Percentiles rank a stretch among this genome's conserved stretches.
phyloP scores from a whole-genome alignment of 2,113 vertebrate species.

The Echinops telfairi region DNA sequence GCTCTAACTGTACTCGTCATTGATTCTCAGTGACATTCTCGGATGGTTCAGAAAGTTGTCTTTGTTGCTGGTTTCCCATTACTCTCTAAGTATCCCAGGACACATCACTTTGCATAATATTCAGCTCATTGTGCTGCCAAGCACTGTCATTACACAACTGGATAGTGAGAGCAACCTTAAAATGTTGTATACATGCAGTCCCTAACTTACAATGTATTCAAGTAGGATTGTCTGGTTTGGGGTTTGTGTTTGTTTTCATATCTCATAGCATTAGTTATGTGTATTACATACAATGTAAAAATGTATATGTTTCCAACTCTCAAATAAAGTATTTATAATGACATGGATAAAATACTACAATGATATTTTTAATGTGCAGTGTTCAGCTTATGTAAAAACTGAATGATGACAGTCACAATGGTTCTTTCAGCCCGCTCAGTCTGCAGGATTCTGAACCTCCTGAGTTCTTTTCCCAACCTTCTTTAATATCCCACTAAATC shows the following conservation, averaged over 20 bases:
- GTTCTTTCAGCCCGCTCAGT: background rate
- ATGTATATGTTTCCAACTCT: background rate
- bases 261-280: background rate
- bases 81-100: background rate
- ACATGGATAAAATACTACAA: background rate
- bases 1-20: background rate
- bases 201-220: background rate
- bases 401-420: background rate
- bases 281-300: background rate
- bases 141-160: background rate
- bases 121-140: background rate
- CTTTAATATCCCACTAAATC: slow-evolving; percentile 7
- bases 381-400: background rate
- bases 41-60: background rate
- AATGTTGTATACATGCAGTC: background rate
- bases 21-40: background rate
- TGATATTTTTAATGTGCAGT: background rate
- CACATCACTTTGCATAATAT: background rate
- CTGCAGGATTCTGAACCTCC: background rate
- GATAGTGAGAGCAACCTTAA: background rate
- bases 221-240: background rate
- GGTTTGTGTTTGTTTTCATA: background rate
- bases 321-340: background rate
- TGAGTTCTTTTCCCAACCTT: background rate
- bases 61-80: background rate